phyloP scores from a whole-genome alignment of 2,888 invertebrate genomes.

The Cerastis leucographa region DNA sequence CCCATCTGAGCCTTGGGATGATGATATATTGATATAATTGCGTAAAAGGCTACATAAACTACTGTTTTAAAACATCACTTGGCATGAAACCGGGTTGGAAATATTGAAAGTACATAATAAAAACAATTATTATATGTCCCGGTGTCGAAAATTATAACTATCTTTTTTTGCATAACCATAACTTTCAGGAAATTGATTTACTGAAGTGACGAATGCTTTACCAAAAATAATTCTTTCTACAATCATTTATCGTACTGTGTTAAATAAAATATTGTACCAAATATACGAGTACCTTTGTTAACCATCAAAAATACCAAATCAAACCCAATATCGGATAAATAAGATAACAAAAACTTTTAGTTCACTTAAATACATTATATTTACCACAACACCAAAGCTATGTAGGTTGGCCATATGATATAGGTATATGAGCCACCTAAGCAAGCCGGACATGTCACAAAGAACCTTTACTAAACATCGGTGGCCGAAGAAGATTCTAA shows the following conservation, averaged over 20 bases:
- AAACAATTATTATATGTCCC: background rate
- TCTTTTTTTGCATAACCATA: background rate
- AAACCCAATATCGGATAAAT: background rate
- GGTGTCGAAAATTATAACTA: too few relatives aligned
- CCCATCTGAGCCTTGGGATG: constrained; percentile 5
- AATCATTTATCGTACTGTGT: background rate
- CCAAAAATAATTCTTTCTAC: background rate
- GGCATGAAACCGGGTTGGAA: background rate
- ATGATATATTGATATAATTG: constrained; percentile 14
- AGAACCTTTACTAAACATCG: constrained; percentile 73
- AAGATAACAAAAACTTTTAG: background rate
- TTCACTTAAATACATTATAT: background rate
- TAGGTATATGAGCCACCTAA: constrained; percentile 49
- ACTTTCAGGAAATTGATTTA: background rate
- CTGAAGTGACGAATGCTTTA: background rate
- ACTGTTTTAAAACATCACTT: background rate
- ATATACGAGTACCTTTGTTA: background rate
- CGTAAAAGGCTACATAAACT: background rate
- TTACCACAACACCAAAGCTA: constrained; percentile 23
- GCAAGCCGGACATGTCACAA: constrained; percentile 76
- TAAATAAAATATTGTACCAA: too few relatives aligned
- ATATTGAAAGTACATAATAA: background rate
- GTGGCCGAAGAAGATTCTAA: constrained; percentile 80
- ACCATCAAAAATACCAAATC: background rate
- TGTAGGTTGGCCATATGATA: constrained; percentile 51